phyloP scores from a whole-genome alignment of 2,888 invertebrate species.

The Kryphioiulus occultus region DNA sequence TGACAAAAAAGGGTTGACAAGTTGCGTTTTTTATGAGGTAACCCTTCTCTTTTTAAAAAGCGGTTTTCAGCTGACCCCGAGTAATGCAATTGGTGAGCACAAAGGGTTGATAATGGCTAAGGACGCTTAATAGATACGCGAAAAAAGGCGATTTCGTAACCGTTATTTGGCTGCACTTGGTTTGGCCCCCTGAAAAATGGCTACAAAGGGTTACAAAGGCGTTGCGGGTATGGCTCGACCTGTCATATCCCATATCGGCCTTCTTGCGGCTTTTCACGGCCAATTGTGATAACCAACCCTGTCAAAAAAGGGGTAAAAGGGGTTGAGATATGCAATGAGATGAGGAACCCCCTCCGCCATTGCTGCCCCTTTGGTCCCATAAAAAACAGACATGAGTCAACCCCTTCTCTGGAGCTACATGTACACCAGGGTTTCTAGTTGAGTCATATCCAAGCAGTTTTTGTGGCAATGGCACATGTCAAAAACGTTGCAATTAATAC shows the following conservation, averaged over 20 bases:
- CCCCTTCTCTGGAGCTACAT: neutral
- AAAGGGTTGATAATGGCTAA: conserved; percentile 43
- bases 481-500: neutral
- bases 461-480: neutral
- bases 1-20: conserved; percentile 33
- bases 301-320: conserved; percentile 45
- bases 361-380: conserved; percentile 43
- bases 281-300: conserved; percentile 46
- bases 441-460: neutral
- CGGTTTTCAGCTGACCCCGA: conserved; percentile 17
- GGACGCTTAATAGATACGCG: conserved; percentile 29
- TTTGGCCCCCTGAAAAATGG: conserved; percentile 41
- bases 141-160: conserved; percentile 15
- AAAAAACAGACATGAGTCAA: neutral
- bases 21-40: neutral
- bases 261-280: conserved; percentile 48
- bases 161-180: conserved; percentile 27
- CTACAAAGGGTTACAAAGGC: conserved; percentile 49
- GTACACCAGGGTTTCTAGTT: neutral
- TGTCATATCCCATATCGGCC: conserved; percentile 6
- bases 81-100: conserved; percentile 37
- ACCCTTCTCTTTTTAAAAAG: conserved; percentile 41
- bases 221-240: conserved; percentile 32
- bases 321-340: conserved; percentile 40
- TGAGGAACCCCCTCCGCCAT: neutral